Base-by-base conservation (phyloP, 2,797 vertebrate species). In the Diceros bicornis region DNA sequence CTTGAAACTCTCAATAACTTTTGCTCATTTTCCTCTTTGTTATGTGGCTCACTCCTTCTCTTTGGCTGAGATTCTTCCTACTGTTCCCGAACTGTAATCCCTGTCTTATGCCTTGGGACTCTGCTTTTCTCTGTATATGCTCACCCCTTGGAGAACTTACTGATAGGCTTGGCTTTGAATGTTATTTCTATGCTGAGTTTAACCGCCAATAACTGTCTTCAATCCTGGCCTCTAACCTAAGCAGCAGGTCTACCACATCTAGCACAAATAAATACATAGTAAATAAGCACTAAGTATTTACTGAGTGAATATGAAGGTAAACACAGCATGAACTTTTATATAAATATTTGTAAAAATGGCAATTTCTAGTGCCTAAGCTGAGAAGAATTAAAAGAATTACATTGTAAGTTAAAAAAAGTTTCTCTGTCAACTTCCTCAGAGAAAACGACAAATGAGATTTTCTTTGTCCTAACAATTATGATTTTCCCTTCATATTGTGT, bases 11-110 rank as follows among this genome's bases (percentile, higher is more conserved):
- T 79, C 17, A n/a, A 74, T 79, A 64, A 71, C 18, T 37, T 74
- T 27, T 23, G 29, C 7, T 89, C 50, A 62, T 92, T 95, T 95
- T 83, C 32, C n/a, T 97, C 50, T 86, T 41, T 57, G 59, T 94
- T 90, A 89, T 89, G 44, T 4, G 50, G 72, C 27, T 83, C 17
- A 78, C 27, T 83, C 21, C 18, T 81, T 41, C 10, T 85, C 23
- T 57, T 94, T 62, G 59, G 34, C 14, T 95, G 61, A 25, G 52
- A 52, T 41, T 85, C 71, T 55, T 75, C 44, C 20, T 61, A 4
- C 4, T 52, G 8, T 13, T 59, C 3, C 18, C 74, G 44, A 66
- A 50, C 41, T 85, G 71, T 32, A 55, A 21, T 8, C 59, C 77
- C 37, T 79, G 6, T 41, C 12, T 68, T 64, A 71, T 66, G 14